These are phyloP conservation scores for Lasioglossum lativentre DNA, from an alignment of 2,888 invertebrate genomes.

Conservation along the genomic window DNA sequence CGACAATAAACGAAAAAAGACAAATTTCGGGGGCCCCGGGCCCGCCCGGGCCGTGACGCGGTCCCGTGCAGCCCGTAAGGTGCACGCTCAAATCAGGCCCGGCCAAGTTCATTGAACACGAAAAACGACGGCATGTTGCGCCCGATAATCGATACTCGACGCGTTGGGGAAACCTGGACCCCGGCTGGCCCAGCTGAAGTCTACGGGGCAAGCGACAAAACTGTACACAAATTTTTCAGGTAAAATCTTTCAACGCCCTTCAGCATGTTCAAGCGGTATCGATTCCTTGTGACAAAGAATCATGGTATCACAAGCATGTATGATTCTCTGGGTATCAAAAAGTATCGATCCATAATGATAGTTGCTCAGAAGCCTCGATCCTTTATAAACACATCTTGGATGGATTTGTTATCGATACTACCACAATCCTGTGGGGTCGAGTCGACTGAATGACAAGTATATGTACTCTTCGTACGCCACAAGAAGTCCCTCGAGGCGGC, in stretches of 20 bases:
- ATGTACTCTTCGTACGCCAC: no score
- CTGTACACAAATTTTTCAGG: background rate
- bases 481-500: no score
- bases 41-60: background rate
- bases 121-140: constrained; percentile 47
- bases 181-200: background rate
- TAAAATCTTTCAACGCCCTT: background rate
- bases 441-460: no score
- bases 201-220: background rate
- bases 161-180: background rate
- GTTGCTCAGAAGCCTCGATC: no score
- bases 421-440: no score
- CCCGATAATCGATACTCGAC: constrained; percentile 26
- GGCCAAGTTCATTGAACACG: constrained; percentile 58
- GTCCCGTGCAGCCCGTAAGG: background rate
- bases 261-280: no score
- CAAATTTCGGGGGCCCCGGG: constrained; percentile 23
- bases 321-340: no score
- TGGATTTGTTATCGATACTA: no score
- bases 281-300: no score
- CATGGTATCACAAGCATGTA: no score
- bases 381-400: no score
- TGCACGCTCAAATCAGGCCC: constrained; percentile 17
- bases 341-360: no score
- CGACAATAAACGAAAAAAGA: constrained; percentile 65